These are phyloP conservation scores for Narcine bancroftii DNA, from an alignment of 2,113 vertebrate genomes.

Conservation along the genomic window DNA sequence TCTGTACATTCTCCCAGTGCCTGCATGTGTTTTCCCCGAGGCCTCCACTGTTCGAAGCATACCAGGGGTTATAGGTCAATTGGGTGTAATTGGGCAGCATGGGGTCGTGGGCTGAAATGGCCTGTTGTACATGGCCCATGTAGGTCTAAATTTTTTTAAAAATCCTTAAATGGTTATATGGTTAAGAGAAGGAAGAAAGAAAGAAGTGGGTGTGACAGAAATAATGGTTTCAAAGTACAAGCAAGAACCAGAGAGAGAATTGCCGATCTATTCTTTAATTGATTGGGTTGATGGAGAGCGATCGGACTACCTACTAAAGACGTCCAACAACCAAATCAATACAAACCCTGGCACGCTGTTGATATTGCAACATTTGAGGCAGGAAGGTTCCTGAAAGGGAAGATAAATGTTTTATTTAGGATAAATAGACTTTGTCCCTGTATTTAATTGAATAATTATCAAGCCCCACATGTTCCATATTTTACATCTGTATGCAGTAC, in stretches of 20 bases:
- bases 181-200: background rate
- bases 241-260: background rate
- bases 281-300: background rate
- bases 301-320: background rate
- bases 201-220: background rate
- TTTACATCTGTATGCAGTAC: background rate
- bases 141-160: too few relatives aligned
- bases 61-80: too few relatives aligned
- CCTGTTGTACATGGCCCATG: too few relatives aligned
- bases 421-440: background rate
- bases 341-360: background rate
- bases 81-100: too few relatives aligned
- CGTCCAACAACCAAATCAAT: background rate
- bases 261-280: too few relatives aligned
- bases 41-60: too few relatives aligned
- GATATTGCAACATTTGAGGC: background rate
- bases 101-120: too few relatives aligned
- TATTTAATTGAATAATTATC: background rate
- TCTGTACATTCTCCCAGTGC: too few relatives aligned
- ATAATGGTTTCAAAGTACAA: background rate
- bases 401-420: background rate
- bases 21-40: too few relatives aligned
- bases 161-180: too few relatives aligned
- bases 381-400: background rate
- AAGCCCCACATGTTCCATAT: background rate